Conservation (phyloP, 2,113 vertebrate genomes). For the Scomber japonicus region DNA sequence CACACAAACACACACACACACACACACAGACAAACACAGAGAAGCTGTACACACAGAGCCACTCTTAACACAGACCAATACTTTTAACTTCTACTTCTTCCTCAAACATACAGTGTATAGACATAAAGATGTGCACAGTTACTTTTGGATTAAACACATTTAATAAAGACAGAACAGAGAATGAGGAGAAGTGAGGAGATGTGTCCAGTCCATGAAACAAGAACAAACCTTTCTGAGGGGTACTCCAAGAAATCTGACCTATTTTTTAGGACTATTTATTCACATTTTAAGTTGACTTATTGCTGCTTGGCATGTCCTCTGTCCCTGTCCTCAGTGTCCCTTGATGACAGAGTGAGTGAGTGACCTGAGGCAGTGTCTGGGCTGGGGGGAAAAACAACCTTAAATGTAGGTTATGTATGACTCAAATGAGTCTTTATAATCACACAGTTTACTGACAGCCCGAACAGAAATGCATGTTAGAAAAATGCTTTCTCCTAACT, state of each 20-base stretch:
- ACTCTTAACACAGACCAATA: not conserved
- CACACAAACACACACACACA: not conserved
- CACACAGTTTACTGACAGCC: too few species aligned
- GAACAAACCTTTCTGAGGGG: not conserved
- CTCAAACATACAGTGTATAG: too few species aligned
- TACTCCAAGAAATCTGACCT: not conserved
- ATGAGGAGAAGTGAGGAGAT: not conserved
- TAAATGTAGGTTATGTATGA: too few species aligned
- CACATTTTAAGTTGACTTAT: constrained; percentile 13
- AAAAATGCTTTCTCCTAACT: too few species aligned
- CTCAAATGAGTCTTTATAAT: too few species aligned
- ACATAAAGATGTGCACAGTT: not conserved
- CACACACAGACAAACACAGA: not conserved
- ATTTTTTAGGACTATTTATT: not conserved
- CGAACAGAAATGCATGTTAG: too few species aligned
- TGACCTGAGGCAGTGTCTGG: not conserved
- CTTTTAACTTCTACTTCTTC: not conserved
- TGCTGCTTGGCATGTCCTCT: not conserved
- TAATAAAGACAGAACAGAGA: too few species aligned
- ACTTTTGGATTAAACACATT: not conserved
- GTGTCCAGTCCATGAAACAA: not conserved
- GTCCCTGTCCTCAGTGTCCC: not conserved
- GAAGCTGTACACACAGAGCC: constrained; percentile 4
- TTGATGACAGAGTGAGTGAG: too few species aligned
- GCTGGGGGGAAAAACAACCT: not conserved